Evolutionary conservation across 1,140 invertebrate genomes (phyloP), one percentile per base, ranked within the genome.

Genomic region (Aphelinus certus): DNA sequence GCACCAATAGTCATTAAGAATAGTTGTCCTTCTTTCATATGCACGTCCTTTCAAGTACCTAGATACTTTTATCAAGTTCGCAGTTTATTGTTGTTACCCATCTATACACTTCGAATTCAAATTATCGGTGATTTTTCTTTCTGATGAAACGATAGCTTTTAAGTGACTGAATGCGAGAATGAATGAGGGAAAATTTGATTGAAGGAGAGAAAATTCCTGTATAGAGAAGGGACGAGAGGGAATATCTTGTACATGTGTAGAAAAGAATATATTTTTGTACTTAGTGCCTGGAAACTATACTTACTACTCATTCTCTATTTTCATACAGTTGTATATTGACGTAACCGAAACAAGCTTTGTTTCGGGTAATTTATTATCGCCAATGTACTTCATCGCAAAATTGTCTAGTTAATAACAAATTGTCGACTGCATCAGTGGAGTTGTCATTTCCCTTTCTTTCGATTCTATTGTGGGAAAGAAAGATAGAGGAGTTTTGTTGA

Each of bases 221-320:
- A 26, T 26, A 26, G 73, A 55, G 42, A 48, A 66, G 66, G 65
- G 65, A 73, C 63, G 70, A 78, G 61, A 70, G 70, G 76, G 73
- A 80, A 75, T 79, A 81, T 79, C 56, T 57, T 64, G 51, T 63
- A 75, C 78, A 78, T 55, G 78, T 61, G 71, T 71, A 77, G 64
- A 74, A 75, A 76, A 74, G 69, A 73, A 82, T 80, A 81, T 82
- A 82, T 80, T 78, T 82, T 79, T 81, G 76, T 82, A 81, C 78
- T 76, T 77, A 78, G 75, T 66, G 58, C 66, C 73, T 74, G 72
- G 79, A 77, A 76, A 78, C 74, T 53, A 65, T 43, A 43, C 26
- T 72, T 62, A 51, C 3, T 43, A 45, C 57, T 49, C 26, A 42
- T 57, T 53, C 63, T 58, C 69, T 45, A 51, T 45, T 67, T 46